These are phyloP conservation scores for Patella depressa DNA, from an alignment of 2,888 invertebrate genomes.

Conservation along the genomic window DNA sequence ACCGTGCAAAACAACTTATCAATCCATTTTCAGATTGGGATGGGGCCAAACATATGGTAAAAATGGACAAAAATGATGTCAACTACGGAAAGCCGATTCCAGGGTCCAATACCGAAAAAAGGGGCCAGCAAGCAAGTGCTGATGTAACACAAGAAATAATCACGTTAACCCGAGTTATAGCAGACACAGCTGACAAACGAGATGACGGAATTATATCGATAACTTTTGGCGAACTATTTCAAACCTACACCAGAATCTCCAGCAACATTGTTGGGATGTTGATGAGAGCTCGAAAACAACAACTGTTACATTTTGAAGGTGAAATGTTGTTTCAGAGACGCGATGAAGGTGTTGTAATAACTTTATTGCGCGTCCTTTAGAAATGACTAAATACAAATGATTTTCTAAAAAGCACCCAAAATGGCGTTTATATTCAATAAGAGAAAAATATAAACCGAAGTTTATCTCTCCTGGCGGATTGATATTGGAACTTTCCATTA, in stretches of 20 bases:
- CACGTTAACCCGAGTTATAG: conserved; percentile 90
- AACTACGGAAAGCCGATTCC: conserved; percentile 78
- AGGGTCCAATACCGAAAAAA: conserved; percentile 89
- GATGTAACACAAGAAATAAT: conserved; percentile 89
- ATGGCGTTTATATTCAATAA: too few species aligned
- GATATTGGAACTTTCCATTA: too few species aligned
- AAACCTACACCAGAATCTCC: conserved; percentile 92
- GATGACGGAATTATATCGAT: conserved; percentile 82
- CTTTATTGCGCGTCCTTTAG: conserved; percentile 77
- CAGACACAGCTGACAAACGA: conserved; percentile 81
- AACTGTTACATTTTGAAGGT: conserved; percentile 92
- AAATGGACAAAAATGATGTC: conserved; percentile 73
- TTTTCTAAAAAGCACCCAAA: too few species aligned
- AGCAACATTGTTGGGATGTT: conserved; percentile 95
- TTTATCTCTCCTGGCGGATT: too few species aligned
- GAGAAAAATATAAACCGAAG: too few species aligned
- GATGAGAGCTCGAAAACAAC: conserved; percentile 91
- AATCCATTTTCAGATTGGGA: conserved; percentile 80
- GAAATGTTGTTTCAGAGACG: conserved; percentile 95
- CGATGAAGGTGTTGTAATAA: conserved; percentile 92
- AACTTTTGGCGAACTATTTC: conserved; percentile 83
- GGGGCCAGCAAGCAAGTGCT: conserved; percentile 89
- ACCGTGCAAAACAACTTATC: conserved; percentile 82
- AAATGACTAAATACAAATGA: too few species aligned
- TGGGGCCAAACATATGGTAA: conserved; percentile 61